Conservation (phyloP, 2,797 vertebrate species). For the Ispidina picta region DNA sequence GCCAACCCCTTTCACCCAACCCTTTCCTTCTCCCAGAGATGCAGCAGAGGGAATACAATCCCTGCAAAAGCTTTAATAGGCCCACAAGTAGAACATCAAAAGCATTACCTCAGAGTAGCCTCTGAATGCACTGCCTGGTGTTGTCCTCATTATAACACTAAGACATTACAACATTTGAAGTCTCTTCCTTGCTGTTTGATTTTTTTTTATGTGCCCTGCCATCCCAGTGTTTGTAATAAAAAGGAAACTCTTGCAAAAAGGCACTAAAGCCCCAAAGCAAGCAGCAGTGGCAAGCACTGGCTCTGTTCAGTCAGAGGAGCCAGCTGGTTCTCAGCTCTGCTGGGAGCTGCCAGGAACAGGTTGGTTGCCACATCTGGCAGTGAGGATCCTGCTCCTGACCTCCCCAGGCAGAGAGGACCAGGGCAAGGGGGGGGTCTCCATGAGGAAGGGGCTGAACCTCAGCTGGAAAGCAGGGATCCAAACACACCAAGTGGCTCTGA, state of each 20-base stretch:
- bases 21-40: not conserved
- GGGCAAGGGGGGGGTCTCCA: not conserved
- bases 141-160: not conserved
- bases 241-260: constrained; percentile 2
- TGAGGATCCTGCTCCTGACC: not conserved
- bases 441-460: not conserved
- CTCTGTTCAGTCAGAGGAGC: not conserved
- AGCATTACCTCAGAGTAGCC: not conserved
- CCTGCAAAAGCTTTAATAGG: not conserved
- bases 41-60: not conserved
- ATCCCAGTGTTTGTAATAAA: not conserved
- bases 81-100: not conserved
- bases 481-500: not conserved
- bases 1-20: not conserved
- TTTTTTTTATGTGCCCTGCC: not conserved
- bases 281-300: not conserved
- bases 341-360: not conserved
- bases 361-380: not conserved
- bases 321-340: not conserved
- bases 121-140: not conserved
- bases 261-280: not conserved
- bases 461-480: not conserved
- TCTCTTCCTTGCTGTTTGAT: not conserved
- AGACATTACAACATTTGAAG: not conserved
- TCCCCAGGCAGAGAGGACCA: not conserved